Evolutionary conservation across 92 coral and sea anemone species (phyloP), one percentile per base, ranked within the genome.

Genomic region (Bergia puertoricense): DNA sequence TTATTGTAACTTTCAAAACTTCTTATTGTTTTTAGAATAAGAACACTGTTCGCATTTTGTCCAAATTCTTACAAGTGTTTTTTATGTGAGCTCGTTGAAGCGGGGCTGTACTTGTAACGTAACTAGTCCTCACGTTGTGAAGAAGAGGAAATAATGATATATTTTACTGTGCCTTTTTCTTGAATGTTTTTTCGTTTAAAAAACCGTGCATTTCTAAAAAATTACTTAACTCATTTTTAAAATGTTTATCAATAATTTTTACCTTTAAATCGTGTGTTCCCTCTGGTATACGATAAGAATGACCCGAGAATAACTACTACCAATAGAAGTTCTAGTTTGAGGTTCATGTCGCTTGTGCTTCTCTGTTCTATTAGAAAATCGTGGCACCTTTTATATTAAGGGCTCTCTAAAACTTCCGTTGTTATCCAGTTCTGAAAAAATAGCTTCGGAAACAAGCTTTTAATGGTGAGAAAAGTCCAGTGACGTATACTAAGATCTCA

Each of bases 401-500:
- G 23, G 36, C n/a, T 14, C 30, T 45, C 11, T 54, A 54, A 15
- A 54, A 22, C 48, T 76, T 76, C 48, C 79, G 79, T 76, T 76
- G 51, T 76, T 76, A 11, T 40, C 30, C 46, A 40, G 2, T 39
- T 40, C 30, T 40, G 51, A 76, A 36, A 76, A 76, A 76, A 76
- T 8, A 45, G 36, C 10, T 45, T 76, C 79, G 79, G 79, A 76
- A 76, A 45, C 46, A 76, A 76, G 46, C 8, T 16, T 40, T 42
- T 76, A 76, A 76, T 76, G 48, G 54, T 76, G 79, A 42, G 79
- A 76, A 76, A 16, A 45, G 2, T 10, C 79, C 79, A 62, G 30
- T 62, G 69, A 62, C 69, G 69, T 6, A 15, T 16, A 11, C 23
- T 62, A 2, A 62, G 69, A 62, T 62, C n/a, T 16, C 23, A 62